phyloP scores from a whole-genome alignment of 2,888 invertebrate species.

The Eupithecia exiguata region DNA sequence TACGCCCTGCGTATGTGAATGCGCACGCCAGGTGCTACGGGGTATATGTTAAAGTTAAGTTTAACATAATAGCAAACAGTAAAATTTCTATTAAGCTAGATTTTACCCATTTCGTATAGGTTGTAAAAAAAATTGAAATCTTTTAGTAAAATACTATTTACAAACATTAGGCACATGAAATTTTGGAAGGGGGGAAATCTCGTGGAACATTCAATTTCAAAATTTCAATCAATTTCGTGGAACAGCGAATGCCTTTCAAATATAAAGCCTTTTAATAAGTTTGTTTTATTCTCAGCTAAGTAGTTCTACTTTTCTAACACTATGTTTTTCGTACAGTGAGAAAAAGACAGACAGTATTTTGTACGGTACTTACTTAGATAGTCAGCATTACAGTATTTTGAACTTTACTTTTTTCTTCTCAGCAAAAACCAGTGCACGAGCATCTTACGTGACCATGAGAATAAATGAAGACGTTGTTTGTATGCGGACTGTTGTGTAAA shows the following conservation, averaged over 20 bases:
- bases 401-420: constrained; percentile 22
- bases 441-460: constrained; percentile 16
- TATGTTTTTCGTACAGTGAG: background rate
- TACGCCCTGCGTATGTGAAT: background rate
- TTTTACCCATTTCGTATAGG: background rate
- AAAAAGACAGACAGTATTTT: constrained; percentile 18
- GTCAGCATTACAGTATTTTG: constrained; percentile 17
- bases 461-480: background rate
- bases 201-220: no score
- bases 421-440: constrained; percentile 15
- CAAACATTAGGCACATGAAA: background rate
- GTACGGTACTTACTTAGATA: background rate
- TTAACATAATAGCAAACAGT: no score
- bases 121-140: background rate
- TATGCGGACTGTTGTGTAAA: background rate
- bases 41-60: no score
- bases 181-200: background rate
- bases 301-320: background rate
- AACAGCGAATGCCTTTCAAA: background rate
- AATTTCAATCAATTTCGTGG: no score
- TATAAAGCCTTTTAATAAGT: background rate
- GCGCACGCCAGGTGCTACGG: background rate
- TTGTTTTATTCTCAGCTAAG: background rate
- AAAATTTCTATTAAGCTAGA: no score
- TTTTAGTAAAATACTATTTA: background rate